These are phyloP conservation scores for Salmo trutta DNA, from an alignment of 2,797 vertebrate genomes.

Conservation along the genomic window DNA sequence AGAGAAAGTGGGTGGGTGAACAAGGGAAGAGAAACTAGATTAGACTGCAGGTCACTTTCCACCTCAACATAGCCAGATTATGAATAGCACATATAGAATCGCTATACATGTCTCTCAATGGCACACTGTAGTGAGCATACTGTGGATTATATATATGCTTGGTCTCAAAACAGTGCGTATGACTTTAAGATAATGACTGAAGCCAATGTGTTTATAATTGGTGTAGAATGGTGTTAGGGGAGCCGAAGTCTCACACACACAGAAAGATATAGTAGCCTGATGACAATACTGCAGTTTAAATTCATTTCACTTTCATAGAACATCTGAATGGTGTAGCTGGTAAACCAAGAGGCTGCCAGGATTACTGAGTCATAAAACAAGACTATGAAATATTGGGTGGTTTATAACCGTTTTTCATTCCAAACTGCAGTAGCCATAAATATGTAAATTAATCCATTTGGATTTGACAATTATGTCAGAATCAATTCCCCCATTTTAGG, in stretches of 20 bases:
- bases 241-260: conserved; percentile 44
- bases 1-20: conserved; percentile 31
- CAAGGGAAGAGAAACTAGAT: conserved; percentile 25
- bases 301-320: conserved; percentile 13
- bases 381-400: background rate
- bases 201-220: background rate
- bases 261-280: background rate
- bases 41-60: conserved; percentile 48
- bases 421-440: conserved; percentile 48
- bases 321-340: conserved; percentile 5
- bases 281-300: conserved; percentile 49
- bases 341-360: background rate
- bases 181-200: background rate
- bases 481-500: conserved; percentile 36
- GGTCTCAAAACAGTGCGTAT: background rate
- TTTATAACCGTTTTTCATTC: conserved; percentile 19
- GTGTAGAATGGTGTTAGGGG: conserved; percentile 7
- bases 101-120: background rate
- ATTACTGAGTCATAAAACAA: background rate
- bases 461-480: conserved; percentile 13
- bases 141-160: background rate
- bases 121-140: background rate
- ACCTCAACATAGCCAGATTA: background rate
- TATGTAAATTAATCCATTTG: conserved; percentile 8
- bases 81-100: background rate